These are phyloP conservation scores for Urocitellus parryii DNA, from an alignment of 2,113 vertebrate species.

Conservation along the genomic window DNA sequence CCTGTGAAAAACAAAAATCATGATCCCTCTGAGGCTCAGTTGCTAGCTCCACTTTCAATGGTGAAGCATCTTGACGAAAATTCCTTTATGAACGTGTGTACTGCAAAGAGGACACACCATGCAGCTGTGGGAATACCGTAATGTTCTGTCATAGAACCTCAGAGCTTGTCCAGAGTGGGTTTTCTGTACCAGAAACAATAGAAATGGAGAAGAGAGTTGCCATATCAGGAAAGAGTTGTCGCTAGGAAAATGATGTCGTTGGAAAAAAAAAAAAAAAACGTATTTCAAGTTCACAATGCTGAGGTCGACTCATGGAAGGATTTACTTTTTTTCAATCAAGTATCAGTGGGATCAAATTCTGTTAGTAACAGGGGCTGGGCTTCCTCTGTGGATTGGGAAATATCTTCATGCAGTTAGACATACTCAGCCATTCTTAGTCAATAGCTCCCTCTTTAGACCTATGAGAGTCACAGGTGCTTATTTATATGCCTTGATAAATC, in stretches of 20 bases:
- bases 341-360: slow-evolving; percentile 58
- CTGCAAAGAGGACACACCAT: background rate
- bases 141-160: background rate
- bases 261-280: accelerated
- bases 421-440: slow-evolving; percentile 81
- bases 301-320: background rate
- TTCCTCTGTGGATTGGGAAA: slow-evolving; percentile 51
- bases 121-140: background rate
- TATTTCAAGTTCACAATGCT: background rate
- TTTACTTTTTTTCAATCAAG: slow-evolving; percentile 61
- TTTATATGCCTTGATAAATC: slow-evolving; percentile 70
- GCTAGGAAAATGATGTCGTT: background rate
- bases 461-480: slow-evolving; percentile 52
- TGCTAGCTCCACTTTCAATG: background rate
- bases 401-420: slow-evolving; percentile 25
- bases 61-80: background rate
- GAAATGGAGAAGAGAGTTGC: background rate
- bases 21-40: background rate
- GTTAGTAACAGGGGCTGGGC: slow-evolving; percentile 12
- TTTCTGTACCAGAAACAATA: background rate
- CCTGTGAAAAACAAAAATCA: background rate
- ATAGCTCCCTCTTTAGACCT: slow-evolving; percentile 88
- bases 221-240: background rate
- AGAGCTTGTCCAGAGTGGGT: background rate
- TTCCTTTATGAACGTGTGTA: background rate